Base-by-base conservation (phyloP, 2,888 invertebrate species). In the Miltochrista miniata region DNA sequence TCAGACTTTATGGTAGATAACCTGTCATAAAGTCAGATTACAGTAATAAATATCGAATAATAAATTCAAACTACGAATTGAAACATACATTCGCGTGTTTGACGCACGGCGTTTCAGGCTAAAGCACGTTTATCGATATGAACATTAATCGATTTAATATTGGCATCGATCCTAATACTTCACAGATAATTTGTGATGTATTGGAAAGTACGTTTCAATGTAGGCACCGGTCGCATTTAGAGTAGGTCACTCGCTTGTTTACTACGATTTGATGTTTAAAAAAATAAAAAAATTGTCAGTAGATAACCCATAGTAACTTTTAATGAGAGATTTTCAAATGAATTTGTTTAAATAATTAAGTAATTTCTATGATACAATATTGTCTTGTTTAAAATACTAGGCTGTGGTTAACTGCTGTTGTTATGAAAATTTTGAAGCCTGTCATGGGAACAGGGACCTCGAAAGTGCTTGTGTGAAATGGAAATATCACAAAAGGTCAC, bases 91-190 rank as follows among this genome's bases (percentile, higher is more conserved):
- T 12, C 7, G 8, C 31, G 15, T 5, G 18, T 41, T 50, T 52
- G 44, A 52, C 47, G 52, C 43, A 47, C 47, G 29, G 38, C 43
- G 14, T 47, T 33, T 38, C 31, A 37, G 30, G 12, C 31, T 4
- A 31, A 12, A 57, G 37, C 40, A 50, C 45, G 49, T 51, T 52
- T 41, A 59, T 44, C 59, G 56, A 64, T 54, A 35, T 15, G 48
- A 44, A 56, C 56, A 56, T 61, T 52, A 56, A 60, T 64, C 61
- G 59, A 62, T 54, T 51, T 36, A 45, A 46, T 54, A 56, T 64
- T 66, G 66, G 68, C 66, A 62, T 35, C 40, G 54, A 45, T 68
- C 65, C 66, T 64, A 68, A 60, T 54, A 64, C 30, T 34, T 51
- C 41, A 52, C 40, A 52, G 45, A 57, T 61, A 56, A 52, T 40